phyloP scores from a whole-genome alignment of 2,113 vertebrate genomes.

The Bos javanicus region DNA sequence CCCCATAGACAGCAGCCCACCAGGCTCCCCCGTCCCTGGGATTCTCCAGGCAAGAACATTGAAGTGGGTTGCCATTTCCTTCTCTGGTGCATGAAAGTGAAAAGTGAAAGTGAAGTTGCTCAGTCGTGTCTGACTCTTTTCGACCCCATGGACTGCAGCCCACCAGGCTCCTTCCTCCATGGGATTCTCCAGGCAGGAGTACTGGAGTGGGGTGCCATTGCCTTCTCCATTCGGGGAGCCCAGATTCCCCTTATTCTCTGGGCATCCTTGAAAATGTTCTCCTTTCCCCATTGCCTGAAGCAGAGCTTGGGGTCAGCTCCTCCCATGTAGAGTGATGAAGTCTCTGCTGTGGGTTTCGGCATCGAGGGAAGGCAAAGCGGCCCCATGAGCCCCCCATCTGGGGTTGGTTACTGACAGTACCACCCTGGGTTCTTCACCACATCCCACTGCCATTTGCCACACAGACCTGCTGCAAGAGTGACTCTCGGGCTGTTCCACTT shows the following conservation, averaged over 20 bases:
- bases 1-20: too few relatives aligned
- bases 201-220: too few relatives aligned
- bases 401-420: not conserved
- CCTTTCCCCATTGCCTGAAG: not conserved
- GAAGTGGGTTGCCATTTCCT: too few relatives aligned
- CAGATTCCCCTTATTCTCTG: not conserved
- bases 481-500: rapidly evolving
- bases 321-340: not conserved
- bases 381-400: not conserved
- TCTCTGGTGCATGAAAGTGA: too few relatives aligned
- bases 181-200: too few relatives aligned
- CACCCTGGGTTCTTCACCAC: not conserved
- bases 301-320: not conserved
- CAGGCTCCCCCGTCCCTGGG: too few relatives aligned
- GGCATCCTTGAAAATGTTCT: not conserved
- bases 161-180: too few relatives aligned
- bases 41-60: too few relatives aligned
- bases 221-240: not conserved
- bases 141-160: too few relatives aligned
- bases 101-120: too few relatives aligned
- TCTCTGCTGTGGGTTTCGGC: not conserved
- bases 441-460: rapidly evolving
- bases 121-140: too few relatives aligned
- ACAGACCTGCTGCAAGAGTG: not conserved
- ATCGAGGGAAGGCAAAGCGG: not conserved